Evolutionary conservation across 2,797 vertebrate genomes (phyloP).

Genomic region (Australoheros facetus): DNA sequence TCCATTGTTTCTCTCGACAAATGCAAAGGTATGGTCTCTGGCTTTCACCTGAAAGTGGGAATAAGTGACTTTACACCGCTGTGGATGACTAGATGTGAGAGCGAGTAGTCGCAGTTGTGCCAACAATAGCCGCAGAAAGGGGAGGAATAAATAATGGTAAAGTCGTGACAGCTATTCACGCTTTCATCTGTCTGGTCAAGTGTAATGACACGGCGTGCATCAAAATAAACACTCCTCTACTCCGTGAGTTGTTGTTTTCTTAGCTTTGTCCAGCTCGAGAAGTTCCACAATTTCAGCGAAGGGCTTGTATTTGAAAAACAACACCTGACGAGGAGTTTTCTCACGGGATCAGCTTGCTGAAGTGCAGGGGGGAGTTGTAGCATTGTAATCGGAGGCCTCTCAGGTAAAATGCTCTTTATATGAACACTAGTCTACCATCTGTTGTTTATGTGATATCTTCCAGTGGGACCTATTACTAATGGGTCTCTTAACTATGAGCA

Average conservation of each 20-base stretch:
- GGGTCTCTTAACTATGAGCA: not conserved
- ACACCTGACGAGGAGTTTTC: constrained; percentile 50
- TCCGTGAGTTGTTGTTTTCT: not conserved
- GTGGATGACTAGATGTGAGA: not conserved
- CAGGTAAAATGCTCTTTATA: not conserved
- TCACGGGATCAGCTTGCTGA: constrained; percentile 35
- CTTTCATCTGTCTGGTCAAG: constrained; percentile 55
- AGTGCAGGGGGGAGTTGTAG: not conserved
- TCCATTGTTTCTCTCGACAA: not conserved
- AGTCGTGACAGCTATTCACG: constrained; percentile 61
- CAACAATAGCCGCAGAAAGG: constrained; percentile 36
- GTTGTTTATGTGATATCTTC: constrained; percentile 9
- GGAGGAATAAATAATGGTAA: constrained; percentile 27
- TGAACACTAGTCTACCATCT: not conserved
- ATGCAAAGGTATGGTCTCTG: not conserved
- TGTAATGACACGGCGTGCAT: constrained; percentile 44
- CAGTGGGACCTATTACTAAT: not conserved
- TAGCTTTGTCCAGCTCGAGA: not conserved
- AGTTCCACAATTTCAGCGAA: constrained; percentile 1
- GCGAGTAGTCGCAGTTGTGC: constrained; percentile 2
- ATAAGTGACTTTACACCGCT: not conserved
- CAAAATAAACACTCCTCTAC: not conserved
- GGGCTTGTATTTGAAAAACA: constrained; percentile 21
- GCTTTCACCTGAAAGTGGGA: not conserved
- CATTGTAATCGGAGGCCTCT: constrained; percentile 6